phyloP scores from a whole-genome alignment of 92 coral and sea anemone genomes.

The Zoanthus solanderi region DNA sequence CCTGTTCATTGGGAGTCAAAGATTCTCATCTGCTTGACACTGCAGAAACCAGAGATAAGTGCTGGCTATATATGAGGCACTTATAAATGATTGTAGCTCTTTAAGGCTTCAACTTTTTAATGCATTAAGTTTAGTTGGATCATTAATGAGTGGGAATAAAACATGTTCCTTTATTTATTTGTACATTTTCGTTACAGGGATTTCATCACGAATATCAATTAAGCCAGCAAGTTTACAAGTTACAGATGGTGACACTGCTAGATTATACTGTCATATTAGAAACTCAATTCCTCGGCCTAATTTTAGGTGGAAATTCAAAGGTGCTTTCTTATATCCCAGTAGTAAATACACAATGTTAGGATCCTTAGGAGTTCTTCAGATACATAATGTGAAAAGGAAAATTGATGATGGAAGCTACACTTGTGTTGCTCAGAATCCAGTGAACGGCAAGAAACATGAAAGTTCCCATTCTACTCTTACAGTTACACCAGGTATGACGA shows the following conservation, averaged over 20 bases:
- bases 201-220: conserved; percentile 78
- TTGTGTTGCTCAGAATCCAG: conserved; percentile 68
- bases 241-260: conserved; percentile 75
- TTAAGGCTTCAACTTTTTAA: no score
- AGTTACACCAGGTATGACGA: conserved; percentile 37
- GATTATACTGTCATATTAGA: conserved; percentile 72
- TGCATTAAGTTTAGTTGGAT: no score
- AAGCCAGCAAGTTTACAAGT: conserved; percentile 62
- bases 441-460: conserved; percentile 55
- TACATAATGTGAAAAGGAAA: conserved; percentile 57
- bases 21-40: no score
- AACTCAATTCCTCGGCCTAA: conserved; percentile 75
- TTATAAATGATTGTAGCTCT: no score
- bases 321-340: conserved; percentile 43
- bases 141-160: no score
- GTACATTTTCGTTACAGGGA: conserved; percentile 55
- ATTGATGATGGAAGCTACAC: conserved; percentile 68
- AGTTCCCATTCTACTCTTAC: conserved; percentile 36
- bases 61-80: no score
- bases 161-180: background rate
- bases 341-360: conserved; percentile 60
- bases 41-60: no score
- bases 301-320: conserved; percentile 68
- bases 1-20: no score
- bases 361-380: conserved; percentile 77